These are phyloP conservation scores for Poecilia velifera DNA, from an alignment of 2,797 vertebrate species.

Conservation along the genomic window DNA sequence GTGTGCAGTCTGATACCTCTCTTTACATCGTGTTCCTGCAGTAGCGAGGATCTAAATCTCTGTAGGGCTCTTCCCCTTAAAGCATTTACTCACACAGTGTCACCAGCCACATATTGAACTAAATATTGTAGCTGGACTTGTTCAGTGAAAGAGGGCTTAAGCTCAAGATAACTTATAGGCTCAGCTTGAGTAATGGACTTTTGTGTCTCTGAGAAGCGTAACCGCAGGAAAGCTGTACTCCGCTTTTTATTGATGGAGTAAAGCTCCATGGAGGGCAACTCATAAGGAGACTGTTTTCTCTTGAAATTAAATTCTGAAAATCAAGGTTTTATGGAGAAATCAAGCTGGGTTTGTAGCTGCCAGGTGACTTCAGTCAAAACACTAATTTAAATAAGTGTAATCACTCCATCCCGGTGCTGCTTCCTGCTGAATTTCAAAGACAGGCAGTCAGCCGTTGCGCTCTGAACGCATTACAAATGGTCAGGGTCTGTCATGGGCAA, in stretches of 20 bases:
- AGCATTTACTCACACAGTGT: slow-evolving; percentile 24
- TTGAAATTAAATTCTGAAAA: slow-evolving; percentile 26
- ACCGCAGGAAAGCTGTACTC: slow-evolving; percentile 51
- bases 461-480: slow-evolving; percentile 40
- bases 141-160: slow-evolving; percentile 62
- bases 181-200: slow-evolving; percentile 73
- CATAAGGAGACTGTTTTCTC: slow-evolving; percentile 26
- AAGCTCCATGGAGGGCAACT: slow-evolving; percentile 24
- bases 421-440: slow-evolving; percentile 57
- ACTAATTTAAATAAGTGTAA: slow-evolving; percentile 67
- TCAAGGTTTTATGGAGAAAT: slow-evolving; percentile 9
- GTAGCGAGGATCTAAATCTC: slow-evolving; percentile 8
- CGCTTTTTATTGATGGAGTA: slow-evolving; percentile 27
- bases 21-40: slow-evolving; percentile 1
- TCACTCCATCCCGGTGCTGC: slow-evolving; percentile 47
- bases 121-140: slow-evolving; percentile 60
- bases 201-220: slow-evolving; percentile 71
- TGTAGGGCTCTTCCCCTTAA: slow-evolving; percentile 24
- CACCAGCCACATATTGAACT: slow-evolving; percentile 50
- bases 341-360: slow-evolving; percentile 1
- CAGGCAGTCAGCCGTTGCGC: slow-evolving; percentile 28
- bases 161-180: slow-evolving; percentile 63
- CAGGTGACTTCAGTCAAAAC: slow-evolving; percentile 60
- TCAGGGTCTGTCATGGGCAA: slow-evolving; percentile 29
- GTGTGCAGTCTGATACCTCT: slow-evolving; percentile 7